Base-by-base conservation (phyloP, 2,113 vertebrate genomes). In the Zapus hudsonius region DNA sequence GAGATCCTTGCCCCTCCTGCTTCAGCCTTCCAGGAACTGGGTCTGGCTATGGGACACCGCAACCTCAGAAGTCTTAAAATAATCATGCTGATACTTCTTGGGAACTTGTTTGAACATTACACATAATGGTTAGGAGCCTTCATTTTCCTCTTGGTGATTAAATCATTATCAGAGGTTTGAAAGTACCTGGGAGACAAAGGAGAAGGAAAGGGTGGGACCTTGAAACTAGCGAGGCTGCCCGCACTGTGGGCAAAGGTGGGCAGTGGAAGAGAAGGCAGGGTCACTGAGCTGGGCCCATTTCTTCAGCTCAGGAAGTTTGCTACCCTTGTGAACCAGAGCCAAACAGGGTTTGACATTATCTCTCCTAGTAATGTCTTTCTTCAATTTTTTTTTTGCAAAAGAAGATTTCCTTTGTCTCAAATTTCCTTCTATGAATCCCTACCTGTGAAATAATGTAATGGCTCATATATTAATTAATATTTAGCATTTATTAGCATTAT, bases 361-460 rank as follows among this genome's bases (percentile, higher is more conserved):
- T 69, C 93, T 90, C 57, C 78, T 17, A 42, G n/a, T 29, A 2
- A 15, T n/a, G n/a, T n/a, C n/a, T n/a, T 67, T 87, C 64, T 91
- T 78, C 40, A 91, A 40, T 16, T 78, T 42, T 82, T 22, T 61
- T 85, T 93, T 91, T 92, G 64, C n/a, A 73, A 75, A 5, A 72
- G 5, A 55, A 89, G 83, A 27, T 15, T 78, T 27, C 33, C 40
- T 82, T 82, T 83, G 64, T 89, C 38, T 91, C 47, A 29, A 74
- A 47, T 57, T 64, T 91, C 11, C 5, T 25, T 57, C 3, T 27
- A 33, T n/a, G 15, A 31, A 40, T 36, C 42, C 19, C 75, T 27
- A 83, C 47, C 64, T 82, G 55, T 93, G 81, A 94, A 69, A 86
- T 80, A 64, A 42, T 19, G 31, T 64, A 55, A 69, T 78, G 78